phyloP scores from a whole-genome alignment of 1,140 invertebrate genomes.

The Venturia canescens region DNA sequence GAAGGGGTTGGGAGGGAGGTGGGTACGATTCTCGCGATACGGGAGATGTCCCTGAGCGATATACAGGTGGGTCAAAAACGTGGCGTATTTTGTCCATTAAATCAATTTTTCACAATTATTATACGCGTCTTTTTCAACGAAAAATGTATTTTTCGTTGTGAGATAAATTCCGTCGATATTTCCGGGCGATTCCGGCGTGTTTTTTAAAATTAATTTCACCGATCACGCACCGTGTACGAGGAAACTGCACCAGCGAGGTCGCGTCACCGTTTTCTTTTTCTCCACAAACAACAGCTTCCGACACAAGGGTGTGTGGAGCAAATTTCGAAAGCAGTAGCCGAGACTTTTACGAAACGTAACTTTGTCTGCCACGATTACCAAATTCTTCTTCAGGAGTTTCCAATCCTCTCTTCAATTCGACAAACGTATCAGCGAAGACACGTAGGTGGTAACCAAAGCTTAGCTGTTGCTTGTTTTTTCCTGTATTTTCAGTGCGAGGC shows the following conservation, averaged over 20 bases:
- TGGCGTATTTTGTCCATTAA: neutral
- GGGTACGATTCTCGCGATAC: neutral
- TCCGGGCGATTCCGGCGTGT: neutral
- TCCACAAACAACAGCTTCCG: neutral
- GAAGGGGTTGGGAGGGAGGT: neutral
- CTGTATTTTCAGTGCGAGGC: neutral
- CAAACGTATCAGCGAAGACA: too few species aligned
- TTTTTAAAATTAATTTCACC: neutral
- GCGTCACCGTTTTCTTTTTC: neutral
- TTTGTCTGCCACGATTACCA: slow-evolving; percentile 35
- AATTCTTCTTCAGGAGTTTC: neutral
- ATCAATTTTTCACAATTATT: too few species aligned
- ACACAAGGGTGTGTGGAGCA: neutral
- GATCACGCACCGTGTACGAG: slow-evolving; percentile 38
- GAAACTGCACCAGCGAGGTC: slow-evolving; percentile 39
- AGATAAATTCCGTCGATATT: neutral
- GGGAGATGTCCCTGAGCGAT: neutral
- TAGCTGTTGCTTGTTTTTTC: neutral
- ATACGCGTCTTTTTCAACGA: neutral
- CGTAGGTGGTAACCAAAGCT: neutral
- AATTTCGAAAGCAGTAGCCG: slow-evolving; percentile 26
- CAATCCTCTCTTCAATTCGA: neutral
- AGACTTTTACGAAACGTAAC: neutral
- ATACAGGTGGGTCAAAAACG: neutral
- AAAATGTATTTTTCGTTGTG: slow-evolving; percentile 6